Percentiles rank a stretch among this genome's conserved stretches.
phyloP scores from a whole-genome alignment of 2,888 invertebrate species.

The Rotaria magnacalcarata region DNA sequence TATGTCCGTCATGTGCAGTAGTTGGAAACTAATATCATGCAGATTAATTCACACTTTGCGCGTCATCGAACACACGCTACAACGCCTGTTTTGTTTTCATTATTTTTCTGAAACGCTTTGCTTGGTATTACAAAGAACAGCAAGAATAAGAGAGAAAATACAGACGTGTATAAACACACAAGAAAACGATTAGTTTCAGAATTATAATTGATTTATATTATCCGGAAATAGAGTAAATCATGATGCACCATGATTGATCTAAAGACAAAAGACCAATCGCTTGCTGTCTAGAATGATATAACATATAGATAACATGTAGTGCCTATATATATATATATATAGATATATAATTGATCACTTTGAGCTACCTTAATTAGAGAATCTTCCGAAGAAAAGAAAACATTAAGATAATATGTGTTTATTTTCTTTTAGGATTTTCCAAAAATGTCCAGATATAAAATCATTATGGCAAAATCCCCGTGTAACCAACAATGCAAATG shows the following conservation, averaged over 20 bases:
- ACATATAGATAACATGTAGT: neutral
- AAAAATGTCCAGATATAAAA: constrained; percentile 29
- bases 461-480: constrained; percentile 6
- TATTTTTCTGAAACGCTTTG: neutral
- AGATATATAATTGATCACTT: neutral
- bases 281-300: neutral
- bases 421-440: constrained; percentile 4
- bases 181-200: neutral
- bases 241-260: neutral
- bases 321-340: neutral
- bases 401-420: neutral
- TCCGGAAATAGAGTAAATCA: neutral
- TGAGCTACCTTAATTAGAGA: neutral
- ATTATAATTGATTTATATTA: constrained; percentile 18
- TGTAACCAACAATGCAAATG: neutral
- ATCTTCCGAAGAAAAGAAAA: neutral
- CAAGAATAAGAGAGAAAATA: neutral
- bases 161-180: neutral
- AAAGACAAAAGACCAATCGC: neutral
- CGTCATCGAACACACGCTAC: neutral
- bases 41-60: constrained; percentile 13
- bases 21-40: constrained; percentile 7
- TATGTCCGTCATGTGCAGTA: neutral
- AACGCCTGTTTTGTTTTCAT: neutral
- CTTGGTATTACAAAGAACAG: neutral